Evolutionary conservation across 2,888 invertebrate genomes (phyloP), one percentile per base, ranked within the genome.

Genomic region (Phaedon cochleariae): DNA sequence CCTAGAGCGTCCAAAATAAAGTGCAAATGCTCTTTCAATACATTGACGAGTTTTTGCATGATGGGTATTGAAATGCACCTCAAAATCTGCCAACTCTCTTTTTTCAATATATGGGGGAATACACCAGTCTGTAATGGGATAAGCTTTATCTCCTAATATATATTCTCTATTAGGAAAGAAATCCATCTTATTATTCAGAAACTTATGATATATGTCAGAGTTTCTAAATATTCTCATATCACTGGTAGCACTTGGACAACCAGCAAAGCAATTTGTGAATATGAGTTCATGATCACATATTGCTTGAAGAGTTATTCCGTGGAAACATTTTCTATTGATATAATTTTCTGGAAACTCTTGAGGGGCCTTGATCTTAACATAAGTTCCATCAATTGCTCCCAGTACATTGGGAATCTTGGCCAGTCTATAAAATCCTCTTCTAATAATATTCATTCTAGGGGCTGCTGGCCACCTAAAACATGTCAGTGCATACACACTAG

Each of bases 321-420:
- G 21, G 21, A 59, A 49, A 20, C 59, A 59, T 49, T 59, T 59
- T 34, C 59, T 2, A 49, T 59, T 59, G 4, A 59, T 51, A 34
- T 59, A 51, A 22, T n/a, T 29, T 51, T 59, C 51, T 48, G 59
- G 59, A 18, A 48, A 26, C 21, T 51, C 51, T 21, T 15, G 15
- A 51, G 61, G 53, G 12, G 61, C 54, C n/a, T 54, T 61, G 12
- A 61, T 61, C 17, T 29, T 29, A 12, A 61, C 29, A 20, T 54
- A 61, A n/a, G 61, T 48, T 48, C 74, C 73, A 67, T 76, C 74
- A 29, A 74, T 54, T 10, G 67, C 72, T 37, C 72, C 74, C 37
- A 73, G 55, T 0, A 71, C 62, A 58, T 67, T 60, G 10, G 59
- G 58, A 57, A 76, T 52, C 3, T 59, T 58, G 15, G 60, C 71